These are phyloP conservation scores for Eupeodes latifasciatus DNA, from an alignment of 2,888 invertebrate genomes.

Conservation along the genomic window DNA sequence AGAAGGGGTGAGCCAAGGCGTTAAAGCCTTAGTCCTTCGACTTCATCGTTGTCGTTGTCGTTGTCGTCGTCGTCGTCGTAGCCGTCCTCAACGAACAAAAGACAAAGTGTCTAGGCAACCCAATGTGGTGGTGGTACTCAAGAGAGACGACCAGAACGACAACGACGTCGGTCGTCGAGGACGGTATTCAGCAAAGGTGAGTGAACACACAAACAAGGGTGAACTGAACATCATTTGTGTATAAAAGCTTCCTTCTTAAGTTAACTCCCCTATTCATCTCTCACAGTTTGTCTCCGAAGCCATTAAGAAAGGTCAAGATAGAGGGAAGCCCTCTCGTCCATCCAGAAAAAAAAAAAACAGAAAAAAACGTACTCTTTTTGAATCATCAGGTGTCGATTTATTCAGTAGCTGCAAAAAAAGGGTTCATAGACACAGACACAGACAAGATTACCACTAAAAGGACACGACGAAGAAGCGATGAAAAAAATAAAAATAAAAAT, in stretches of 20 bases:
- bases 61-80: slow-evolving; percentile 5
- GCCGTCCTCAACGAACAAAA: slow-evolving; percentile 49
- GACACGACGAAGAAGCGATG: slow-evolving; percentile 42
- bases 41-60: slow-evolving; percentile 1
- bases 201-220: slow-evolving; percentile 67
- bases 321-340: slow-evolving; percentile 56
- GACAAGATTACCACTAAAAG: slow-evolving; percentile 59
- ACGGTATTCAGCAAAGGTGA: slow-evolving; percentile 63
- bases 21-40: slow-evolving; percentile 53
- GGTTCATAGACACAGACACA: slow-evolving; percentile 69
- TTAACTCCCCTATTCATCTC: slow-evolving; percentile 68
- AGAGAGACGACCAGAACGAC: slow-evolving; percentile 19
- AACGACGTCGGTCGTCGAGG: no score
- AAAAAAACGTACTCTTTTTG: slow-evolving; percentile 71
- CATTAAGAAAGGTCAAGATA: slow-evolving; percentile 75
- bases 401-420: slow-evolving; percentile 49
- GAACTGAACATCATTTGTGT: slow-evolving; percentile 68
- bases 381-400: slow-evolving; percentile 76
- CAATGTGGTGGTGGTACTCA: slow-evolving; percentile 55
- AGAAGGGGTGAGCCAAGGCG: slow-evolving; percentile 52
- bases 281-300: slow-evolving; percentile 64
- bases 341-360: slow-evolving; percentile 22
- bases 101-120: slow-evolving; percentile 71
- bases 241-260: slow-evolving; percentile 63
- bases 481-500: slow-evolving; percentile 1